A percentile compares a stretch with the other conserved stretches of the same genome.
phyloP scores from a whole-genome alignment of 1,140 invertebrate genomes.

The Nylanderia fulva region DNA sequence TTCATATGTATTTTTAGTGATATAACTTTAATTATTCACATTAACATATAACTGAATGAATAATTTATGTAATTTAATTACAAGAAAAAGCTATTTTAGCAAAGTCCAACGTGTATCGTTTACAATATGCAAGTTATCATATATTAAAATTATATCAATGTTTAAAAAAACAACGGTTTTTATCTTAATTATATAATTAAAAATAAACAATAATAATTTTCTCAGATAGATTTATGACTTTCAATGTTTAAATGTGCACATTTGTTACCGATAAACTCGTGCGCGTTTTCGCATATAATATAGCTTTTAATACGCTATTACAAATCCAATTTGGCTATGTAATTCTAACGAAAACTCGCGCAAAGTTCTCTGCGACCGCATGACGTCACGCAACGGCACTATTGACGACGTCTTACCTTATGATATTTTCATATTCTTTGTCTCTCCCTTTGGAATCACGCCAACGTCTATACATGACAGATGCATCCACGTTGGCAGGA shows the following conservation, averaged over 20 bases:
- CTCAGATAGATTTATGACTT: background rate
- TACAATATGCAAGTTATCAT: background rate
- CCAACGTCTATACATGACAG: constrained; percentile 99
- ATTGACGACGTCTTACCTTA: constrained; percentile 89
- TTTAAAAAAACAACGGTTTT: background rate
- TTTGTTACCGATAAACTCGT: background rate
- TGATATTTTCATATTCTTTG: constrained; percentile 99
- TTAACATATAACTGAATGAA: too few species aligned
- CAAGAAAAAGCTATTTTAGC: background rate
- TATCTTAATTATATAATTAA: constrained; percentile 1
- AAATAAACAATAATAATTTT: background rate
- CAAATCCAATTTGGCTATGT: background rate
- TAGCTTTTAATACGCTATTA: constrained; percentile 14
- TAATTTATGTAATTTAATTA: too few species aligned
- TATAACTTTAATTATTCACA: too few species aligned
- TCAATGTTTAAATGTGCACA: constrained; percentile 1
- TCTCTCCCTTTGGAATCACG: constrained; percentile 99
- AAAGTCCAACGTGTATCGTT: background rate
- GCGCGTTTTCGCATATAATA: background rate
- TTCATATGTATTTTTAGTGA: too few species aligned
- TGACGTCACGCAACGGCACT: constrained; percentile 17
- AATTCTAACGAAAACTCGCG: constrained; percentile 22
- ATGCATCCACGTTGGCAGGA: constrained; percentile 99
- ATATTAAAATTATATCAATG: too few species aligned
- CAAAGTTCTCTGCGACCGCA: background rate